Percentiles rank a stretch among this genome's conserved stretches.
phyloP scores from a whole-genome alignment of 2,113 vertebrate species.

The Electrona antarctica region DNA sequence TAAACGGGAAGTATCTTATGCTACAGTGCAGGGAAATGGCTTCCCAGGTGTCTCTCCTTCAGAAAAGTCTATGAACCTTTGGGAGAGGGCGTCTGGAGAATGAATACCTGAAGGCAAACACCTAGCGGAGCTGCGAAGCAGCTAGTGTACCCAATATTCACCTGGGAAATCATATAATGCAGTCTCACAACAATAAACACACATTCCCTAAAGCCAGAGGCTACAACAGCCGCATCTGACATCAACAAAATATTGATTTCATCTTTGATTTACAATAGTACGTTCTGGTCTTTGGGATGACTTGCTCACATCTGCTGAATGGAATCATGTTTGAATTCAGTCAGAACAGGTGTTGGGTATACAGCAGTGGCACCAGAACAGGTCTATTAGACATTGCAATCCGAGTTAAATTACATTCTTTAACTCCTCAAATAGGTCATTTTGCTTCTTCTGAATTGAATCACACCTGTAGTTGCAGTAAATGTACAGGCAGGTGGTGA shows the following conservation, averaged over 20 bases:
- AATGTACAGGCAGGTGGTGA: too few species aligned
- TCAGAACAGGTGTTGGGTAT: too few species aligned
- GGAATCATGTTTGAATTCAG: too few species aligned
- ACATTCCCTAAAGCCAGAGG: neutral
- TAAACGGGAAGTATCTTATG: slow-evolving; percentile 12
- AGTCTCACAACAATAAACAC: slow-evolving; percentile 16
- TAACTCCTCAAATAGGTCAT: too few species aligned
- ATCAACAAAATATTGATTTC: neutral
- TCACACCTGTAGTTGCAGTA: too few species aligned
- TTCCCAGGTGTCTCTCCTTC: neutral
- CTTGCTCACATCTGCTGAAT: too few species aligned
- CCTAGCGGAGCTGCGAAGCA: slow-evolving; percentile 13
- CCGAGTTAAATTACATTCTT: too few species aligned
- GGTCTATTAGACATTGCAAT: too few species aligned
- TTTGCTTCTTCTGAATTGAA: too few species aligned
- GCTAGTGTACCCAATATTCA: slow-evolving; percentile 20
- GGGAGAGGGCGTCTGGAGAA: slow-evolving; percentile 1
- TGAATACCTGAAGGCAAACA: slow-evolving; percentile 40
- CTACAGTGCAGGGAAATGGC: neutral
- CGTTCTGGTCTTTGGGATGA: neutral
- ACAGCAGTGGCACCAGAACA: too few species aligned
- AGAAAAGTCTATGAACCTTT: slow-evolving; percentile 5
- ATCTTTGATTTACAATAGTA: neutral
- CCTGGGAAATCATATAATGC: slow-evolving; percentile 41
- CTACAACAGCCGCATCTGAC: neutral